Percentiles rank a stretch among this genome's conserved stretches.
These are phyloP conservation scores for Tillus elongatus DNA, from an alignment of 2,888 invertebrate genomes.

Conservation along the genomic window DNA sequence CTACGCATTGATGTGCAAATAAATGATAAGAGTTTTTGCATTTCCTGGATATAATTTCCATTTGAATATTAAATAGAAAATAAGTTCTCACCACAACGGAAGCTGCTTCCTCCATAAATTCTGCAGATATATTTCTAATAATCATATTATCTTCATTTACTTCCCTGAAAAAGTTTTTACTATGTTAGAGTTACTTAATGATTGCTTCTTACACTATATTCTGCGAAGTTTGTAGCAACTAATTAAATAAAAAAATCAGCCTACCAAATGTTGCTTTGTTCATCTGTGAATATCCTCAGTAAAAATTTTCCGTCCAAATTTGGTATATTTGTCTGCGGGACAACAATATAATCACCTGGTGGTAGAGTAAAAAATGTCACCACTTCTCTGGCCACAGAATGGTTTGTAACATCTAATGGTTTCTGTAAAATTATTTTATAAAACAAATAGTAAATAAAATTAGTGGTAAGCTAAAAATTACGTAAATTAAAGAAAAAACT, in stretches of 20 bases:
- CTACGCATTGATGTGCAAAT: no score
- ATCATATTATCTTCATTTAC: constrained; percentile 68
- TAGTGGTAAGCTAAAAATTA: no score
- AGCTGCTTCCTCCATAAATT: constrained; percentile 49
- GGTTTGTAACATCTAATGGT: constrained; percentile 59
- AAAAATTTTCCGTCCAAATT: constrained; percentile 63
- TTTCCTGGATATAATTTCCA: no score
- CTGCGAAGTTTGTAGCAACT: background rate
- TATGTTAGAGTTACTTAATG: background rate
- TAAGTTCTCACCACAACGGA: constrained; percentile 46
- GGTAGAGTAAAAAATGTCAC: constrained; percentile 67
- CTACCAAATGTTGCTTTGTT: constrained; percentile 64
- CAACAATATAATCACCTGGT: constrained; percentile 64
- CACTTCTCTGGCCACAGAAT: constrained; percentile 56
- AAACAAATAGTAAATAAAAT: no score
- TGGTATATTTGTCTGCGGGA: constrained; percentile 61
- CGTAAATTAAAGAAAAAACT: no score
- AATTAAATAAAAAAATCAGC: constrained; percentile 14
- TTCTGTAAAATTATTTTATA: no score
- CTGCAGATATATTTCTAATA: constrained; percentile 53
- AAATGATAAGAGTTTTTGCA: no score
- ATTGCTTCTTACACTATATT: background rate
- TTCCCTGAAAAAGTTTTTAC: constrained; percentile 49
- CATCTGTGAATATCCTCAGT: constrained; percentile 61
- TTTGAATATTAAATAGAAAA: no score